Base-by-base conservation (phyloP, 2,888 invertebrate genomes). In the Dicyrtomina minuta region DNA sequence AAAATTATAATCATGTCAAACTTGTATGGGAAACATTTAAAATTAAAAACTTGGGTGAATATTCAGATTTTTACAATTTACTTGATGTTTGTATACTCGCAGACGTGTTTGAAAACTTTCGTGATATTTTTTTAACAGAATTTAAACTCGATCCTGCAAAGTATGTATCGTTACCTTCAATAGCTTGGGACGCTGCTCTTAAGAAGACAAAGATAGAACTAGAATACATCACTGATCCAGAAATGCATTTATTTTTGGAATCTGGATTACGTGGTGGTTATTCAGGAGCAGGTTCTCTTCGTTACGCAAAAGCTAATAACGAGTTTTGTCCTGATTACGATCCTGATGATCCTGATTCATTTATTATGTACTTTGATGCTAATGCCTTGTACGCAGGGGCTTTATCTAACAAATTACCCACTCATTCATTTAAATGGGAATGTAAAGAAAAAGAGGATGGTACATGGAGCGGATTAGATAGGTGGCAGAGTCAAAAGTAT, bases 111-210 rank as follows among this genome's bases (percentile, higher is more conserved):
- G 27, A 27, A 17, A 58, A 43, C n/a, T 49, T 67, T 58, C 17
- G 17, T 1, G 20, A 10, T 3, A 12, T 49, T 10, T 26, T 59
- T 17, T 43, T 27, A 22, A 13, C 1, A 0, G 24, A 22, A 1
- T 67, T 67, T 59, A 27, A 44, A 17, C n/a, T 67, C 0, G 44
- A 51, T 46, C 59, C 67, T 5, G 13, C 20, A 12, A 44, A 59
- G 10, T 49, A n/a, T 27, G 26, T 43, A 3, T 44, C 17, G 1
- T 12, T 67, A 6, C 67, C 67, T 3, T 17, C 8, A 8, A 26
- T 67, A 33, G 24, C 33, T 12, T 67, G 27, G 22, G 24, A 67
- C 5, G 17, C 46, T 2, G 44, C 49, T 5, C 24, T 59, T 10
- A 46, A 55, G 27, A 17, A 24, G 5, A 49, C 27, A 1, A 59